These are phyloP conservation scores for Bujurquina vittata DNA, from an alignment of 2,113 vertebrate genomes.

Conservation along the genomic window DNA sequence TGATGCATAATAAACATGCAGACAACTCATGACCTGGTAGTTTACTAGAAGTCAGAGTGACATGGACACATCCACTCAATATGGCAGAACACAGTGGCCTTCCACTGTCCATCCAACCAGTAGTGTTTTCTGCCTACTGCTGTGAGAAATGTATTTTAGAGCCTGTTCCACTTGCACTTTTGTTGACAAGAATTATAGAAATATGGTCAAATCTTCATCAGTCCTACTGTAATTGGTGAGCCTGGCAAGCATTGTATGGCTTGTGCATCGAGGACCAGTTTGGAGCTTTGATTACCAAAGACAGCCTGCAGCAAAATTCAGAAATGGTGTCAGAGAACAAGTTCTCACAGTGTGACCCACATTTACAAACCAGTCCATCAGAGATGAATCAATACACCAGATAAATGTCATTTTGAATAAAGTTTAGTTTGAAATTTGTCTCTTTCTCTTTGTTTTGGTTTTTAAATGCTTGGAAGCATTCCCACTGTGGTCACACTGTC, in stretches of 20 bases:
- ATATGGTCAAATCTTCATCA: neutral
- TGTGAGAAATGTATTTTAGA: neutral
- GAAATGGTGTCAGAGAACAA: neutral
- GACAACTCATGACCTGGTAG: neutral
- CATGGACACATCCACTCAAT: neutral
- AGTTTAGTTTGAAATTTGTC: neutral
- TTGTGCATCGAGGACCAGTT: neutral
- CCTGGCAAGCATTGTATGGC: neutral
- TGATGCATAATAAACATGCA: neutral
- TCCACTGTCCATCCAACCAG: neutral
- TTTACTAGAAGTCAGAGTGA: neutral
- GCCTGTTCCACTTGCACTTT: neutral
- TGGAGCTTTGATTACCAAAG: neutral
- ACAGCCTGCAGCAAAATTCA: neutral
- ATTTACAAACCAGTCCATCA: neutral
- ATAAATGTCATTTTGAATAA: neutral
- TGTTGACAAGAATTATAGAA: neutral
- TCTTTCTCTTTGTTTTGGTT: neutral
- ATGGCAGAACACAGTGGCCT: neutral
- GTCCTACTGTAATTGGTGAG: neutral
- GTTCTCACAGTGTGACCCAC: constrained; percentile 1
- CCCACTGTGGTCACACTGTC: neutral
- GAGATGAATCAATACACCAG: neutral
- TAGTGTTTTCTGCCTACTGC: neutral
- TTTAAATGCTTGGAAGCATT: neutral